Percentiles rank a stretch among this genome's conserved stretches.
Evolutionary conservation across 2,113 vertebrate genomes (phyloP).

Genomic region (Myocastor coypus): DNA sequence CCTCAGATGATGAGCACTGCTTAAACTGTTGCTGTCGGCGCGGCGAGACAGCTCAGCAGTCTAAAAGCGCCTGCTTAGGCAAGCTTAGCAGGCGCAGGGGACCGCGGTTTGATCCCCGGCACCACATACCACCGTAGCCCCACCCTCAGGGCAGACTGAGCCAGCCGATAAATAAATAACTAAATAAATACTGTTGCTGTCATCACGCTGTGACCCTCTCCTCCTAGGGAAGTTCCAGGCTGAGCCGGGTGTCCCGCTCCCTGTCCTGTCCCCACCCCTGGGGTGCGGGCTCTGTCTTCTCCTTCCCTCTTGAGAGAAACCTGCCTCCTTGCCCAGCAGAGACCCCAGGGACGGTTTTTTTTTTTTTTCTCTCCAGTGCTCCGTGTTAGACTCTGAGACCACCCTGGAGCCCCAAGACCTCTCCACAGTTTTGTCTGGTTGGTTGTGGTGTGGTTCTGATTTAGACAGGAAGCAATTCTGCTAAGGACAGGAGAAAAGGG

Average conservation of each 20-base stretch:
- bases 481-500: neutral
- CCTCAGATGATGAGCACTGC: neutral
- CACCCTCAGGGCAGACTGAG: too few species aligned
- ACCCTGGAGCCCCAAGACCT: neutral
- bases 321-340: neutral
- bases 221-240: neutral
- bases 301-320: neutral
- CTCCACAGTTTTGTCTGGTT: neutral
- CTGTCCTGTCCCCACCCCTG: neutral
- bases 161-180: too few species aligned
- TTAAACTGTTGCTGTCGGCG: neutral
- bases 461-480: conserved; percentile 2
- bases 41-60: too few species aligned
- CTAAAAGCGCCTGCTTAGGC: too few species aligned
- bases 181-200: too few species aligned
- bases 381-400: neutral
- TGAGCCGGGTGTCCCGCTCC: neutral
- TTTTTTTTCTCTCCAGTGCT: neutral
- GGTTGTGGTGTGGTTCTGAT: neutral
- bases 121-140: too few species aligned
- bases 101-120: too few species aligned
- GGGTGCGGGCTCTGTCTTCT: too few species aligned
- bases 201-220: neutral
- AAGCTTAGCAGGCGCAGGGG: too few species aligned
- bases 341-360: neutral